Evolutionary conservation across 2,113 vertebrate species (phyloP).

Genomic region (Hippolais icterina): DNA sequence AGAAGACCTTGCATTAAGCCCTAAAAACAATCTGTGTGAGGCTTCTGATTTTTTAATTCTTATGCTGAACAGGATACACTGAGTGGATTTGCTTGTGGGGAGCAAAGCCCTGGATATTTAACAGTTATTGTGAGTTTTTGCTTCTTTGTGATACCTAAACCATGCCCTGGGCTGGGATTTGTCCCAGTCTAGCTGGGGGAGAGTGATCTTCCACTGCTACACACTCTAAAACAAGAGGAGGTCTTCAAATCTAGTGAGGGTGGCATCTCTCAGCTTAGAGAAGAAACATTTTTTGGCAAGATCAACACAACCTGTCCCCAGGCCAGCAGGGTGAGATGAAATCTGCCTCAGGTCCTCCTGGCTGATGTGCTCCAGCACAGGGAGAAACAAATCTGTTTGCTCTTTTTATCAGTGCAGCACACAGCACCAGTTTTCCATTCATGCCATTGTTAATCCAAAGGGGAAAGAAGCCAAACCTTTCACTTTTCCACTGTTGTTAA

Average conservation of each 20-base stretch:
- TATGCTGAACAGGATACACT: not conserved
- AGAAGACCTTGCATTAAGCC: not conserved
- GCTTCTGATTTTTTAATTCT: not conserved
- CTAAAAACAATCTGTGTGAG: not conserved
- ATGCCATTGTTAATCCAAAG: conserved; percentile 42
- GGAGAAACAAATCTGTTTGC: not conserved
- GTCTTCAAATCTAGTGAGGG: not conserved
- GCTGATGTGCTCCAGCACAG: not conserved
- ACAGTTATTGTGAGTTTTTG: not conserved
- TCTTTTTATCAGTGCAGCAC: conserved; percentile 6
- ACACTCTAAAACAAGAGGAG: not conserved
- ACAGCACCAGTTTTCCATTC: conserved; percentile 47
- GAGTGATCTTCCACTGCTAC: not conserved
- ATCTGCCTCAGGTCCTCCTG: not conserved
- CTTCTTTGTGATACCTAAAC: not conserved
- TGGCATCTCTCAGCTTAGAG: not conserved
- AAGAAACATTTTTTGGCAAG: not conserved
- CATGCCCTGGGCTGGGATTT: not conserved
- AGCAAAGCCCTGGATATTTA: not conserved
- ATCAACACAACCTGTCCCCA: not conserved
- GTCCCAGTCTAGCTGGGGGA: not conserved
- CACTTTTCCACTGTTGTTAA: conserved; percentile 38
- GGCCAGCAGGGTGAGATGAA: not conserved
- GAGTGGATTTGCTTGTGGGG: not conserved
- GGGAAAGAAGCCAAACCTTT: conserved; percentile 45